These are phyloP conservation scores for Candoia aspera DNA, from an alignment of 2,113 vertebrate species.

Conservation along the genomic window DNA sequence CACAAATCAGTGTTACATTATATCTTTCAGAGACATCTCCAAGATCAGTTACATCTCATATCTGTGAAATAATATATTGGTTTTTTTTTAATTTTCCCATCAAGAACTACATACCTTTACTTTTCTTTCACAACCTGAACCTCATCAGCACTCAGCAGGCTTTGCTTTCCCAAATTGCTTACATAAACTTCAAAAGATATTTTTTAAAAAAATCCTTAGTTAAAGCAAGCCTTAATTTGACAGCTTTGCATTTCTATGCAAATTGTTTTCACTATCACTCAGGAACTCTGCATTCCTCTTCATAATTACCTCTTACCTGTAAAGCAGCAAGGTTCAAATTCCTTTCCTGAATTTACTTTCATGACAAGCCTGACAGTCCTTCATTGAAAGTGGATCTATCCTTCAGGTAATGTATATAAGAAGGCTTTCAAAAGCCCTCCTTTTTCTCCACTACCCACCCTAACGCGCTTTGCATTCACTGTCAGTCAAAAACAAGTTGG, in stretches of 20 bases:
- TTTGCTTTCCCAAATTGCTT: constrained; percentile 49
- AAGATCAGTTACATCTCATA: constrained; percentile 48
- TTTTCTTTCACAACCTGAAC: constrained; percentile 51
- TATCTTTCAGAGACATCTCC: background rate
- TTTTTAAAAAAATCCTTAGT: constrained; percentile 19
- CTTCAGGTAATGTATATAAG: constrained; percentile 56
- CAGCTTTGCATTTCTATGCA: constrained; percentile 45
- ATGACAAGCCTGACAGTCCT: constrained; percentile 57
- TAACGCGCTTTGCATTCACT: constrained; percentile 57
- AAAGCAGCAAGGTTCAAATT: constrained; percentile 57
- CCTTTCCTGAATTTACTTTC: constrained; percentile 65
- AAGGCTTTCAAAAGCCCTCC: constrained; percentile 26
- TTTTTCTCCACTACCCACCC: constrained; percentile 31
- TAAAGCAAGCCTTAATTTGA: constrained; percentile 39
- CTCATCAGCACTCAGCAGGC: constrained; percentile 46
- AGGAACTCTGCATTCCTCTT: constrained; percentile 43
- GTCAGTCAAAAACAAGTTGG: constrained; percentile 79
- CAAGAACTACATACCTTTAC: constrained; percentile 41
- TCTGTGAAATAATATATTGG: constrained; percentile 51
- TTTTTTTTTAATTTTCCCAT: constrained; percentile 49
- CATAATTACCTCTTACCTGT: constrained; percentile 74
- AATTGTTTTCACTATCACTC: constrained; percentile 47
- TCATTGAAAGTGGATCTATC: constrained; percentile 43
- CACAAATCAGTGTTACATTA: constrained; percentile 8
- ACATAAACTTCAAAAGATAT: constrained; percentile 43